A percentile compares a stretch with the other conserved stretches of the same genome.
Conservation (phyloP, 1,140 invertebrate genomes). For the Marisa cornuarietis region DNA sequence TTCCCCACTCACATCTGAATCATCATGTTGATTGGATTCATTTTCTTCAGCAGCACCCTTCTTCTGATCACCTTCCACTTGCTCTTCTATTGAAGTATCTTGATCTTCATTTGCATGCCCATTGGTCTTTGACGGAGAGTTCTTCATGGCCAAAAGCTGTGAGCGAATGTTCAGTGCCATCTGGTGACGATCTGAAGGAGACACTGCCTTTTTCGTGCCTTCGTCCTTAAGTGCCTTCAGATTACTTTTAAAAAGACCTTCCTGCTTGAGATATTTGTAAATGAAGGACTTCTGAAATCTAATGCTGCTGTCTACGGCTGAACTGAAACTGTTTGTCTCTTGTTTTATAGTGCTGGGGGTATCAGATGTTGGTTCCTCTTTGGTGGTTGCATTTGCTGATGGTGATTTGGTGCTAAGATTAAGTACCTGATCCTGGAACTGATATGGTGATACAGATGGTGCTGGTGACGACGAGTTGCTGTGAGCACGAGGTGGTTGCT, state of each 20-base stretch:
- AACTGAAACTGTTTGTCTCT: neutral
- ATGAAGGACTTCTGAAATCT: constrained; percentile 55
- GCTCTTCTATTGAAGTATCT: constrained; percentile 2
- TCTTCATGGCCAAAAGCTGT: constrained; percentile 16
- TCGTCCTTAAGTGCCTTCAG: constrained; percentile 14
- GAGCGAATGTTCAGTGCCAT: neutral
- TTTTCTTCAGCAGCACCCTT: neutral
- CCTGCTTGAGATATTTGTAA: constrained; percentile 60
- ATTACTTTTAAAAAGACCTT: constrained; percentile 45
- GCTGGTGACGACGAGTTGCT: constrained; percentile 37
- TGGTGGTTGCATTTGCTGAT: constrained; percentile 19
- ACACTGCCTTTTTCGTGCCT: neutral
- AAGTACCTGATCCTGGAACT: constrained; percentile 48
- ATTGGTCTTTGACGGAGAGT: constrained; percentile 20
- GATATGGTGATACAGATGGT: constrained; percentile 21
- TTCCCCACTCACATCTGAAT: constrained; percentile 26
- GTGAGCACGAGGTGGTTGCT: constrained; percentile 59
- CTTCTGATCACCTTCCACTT: neutral
- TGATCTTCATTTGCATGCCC: constrained; percentile 10
- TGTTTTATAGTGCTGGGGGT: neutral
- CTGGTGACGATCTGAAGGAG: neutral
- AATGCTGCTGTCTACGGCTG: constrained; percentile 9
- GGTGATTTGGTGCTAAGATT: constrained; percentile 54
- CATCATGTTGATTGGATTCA: constrained; percentile 21
- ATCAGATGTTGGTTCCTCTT: constrained; percentile 14